These are phyloP conservation scores for Shinisaurus crocodilurus DNA, from an alignment of 2,113 vertebrate genomes.

Conservation along the genomic window DNA sequence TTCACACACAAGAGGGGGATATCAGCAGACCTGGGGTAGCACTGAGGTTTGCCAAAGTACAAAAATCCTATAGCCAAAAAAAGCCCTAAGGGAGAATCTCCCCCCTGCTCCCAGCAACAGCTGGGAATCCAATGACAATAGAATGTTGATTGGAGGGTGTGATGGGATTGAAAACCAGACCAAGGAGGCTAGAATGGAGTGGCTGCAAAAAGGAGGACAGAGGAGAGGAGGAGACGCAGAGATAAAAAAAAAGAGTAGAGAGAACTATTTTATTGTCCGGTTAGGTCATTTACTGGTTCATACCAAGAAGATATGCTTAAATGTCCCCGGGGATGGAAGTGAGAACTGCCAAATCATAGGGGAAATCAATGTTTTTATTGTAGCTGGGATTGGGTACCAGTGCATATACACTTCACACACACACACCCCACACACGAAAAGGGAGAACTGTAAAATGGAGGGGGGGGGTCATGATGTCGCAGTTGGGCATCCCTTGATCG, in stretches of 20 bases:
- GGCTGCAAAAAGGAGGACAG: neutral
- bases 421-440: no score
- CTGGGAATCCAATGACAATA: no score
- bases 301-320: neutral
- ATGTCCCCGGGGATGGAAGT: neutral
- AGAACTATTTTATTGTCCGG: no score
- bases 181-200: neutral
- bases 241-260: neutral
- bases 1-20: neutral
- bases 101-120: no score
- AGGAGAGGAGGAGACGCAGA: neutral
- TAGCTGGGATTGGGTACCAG: neutral
- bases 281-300: neutral
- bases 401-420: no score
- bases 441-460: no score
- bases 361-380: neutral
- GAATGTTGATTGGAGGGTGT: no score
- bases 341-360: neutral
- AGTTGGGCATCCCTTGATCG: neutral
- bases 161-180: neutral
- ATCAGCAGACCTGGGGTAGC: neutral
- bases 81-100: neutral
- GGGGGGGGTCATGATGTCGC: neutral
- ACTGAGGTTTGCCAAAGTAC: neutral
- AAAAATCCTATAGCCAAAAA: neutral